Percentiles rank a stretch among this genome's conserved stretches.
Evolutionary conservation across 1,140 invertebrate genomes (phyloP).

Genomic region (Heliothis subflexa): DNA sequence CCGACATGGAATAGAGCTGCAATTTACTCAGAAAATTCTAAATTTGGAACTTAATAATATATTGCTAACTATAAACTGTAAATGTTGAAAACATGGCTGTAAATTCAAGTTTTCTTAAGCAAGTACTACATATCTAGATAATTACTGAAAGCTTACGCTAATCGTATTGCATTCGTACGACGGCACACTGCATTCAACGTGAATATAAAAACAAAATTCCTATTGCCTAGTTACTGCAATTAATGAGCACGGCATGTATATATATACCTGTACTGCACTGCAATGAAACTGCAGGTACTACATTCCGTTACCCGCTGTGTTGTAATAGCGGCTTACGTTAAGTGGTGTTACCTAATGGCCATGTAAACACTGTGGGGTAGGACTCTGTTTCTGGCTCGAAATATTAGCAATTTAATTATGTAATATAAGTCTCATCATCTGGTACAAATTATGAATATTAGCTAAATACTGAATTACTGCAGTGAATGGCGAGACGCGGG

Average conservation of each 20-base stretch:
- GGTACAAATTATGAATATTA: not conserved
- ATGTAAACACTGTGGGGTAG: slow-evolving; percentile 57
- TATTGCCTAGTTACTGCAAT: slow-evolving; percentile 26
- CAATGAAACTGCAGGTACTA: slow-evolving; percentile 73
- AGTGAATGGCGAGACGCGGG: slow-evolving; percentile 81
- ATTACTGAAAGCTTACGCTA: not conserved
- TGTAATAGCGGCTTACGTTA: slow-evolving; percentile 79
- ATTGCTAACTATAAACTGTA: too few species aligned
- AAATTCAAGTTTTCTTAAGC: too few species aligned
- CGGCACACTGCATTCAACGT: not conserved
- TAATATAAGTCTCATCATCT: slow-evolving; percentile 1
- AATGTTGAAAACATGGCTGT: too few species aligned
- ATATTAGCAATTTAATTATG: not conserved
- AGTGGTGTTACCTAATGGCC: slow-evolving; percentile 78
- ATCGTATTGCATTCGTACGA: slow-evolving; percentile 3
- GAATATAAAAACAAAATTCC: slow-evolving; percentile 24
- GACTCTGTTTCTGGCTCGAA: slow-evolving; percentile 15
- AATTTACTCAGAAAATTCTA: slow-evolving; percentile 34
- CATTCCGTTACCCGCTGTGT: slow-evolving; percentile 77
- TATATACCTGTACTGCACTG: slow-evolving; percentile 54
- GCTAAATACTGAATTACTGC: slow-evolving; percentile 39
- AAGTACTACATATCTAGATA: not conserved
- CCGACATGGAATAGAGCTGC: slow-evolving; percentile 60
- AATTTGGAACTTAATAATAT: slow-evolving; percentile 13
- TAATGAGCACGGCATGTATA: slow-evolving; percentile 23